These are phyloP conservation scores for Zophobas atratus DNA, from an alignment of 1,140 invertebrate species.

Conservation along the genomic window DNA sequence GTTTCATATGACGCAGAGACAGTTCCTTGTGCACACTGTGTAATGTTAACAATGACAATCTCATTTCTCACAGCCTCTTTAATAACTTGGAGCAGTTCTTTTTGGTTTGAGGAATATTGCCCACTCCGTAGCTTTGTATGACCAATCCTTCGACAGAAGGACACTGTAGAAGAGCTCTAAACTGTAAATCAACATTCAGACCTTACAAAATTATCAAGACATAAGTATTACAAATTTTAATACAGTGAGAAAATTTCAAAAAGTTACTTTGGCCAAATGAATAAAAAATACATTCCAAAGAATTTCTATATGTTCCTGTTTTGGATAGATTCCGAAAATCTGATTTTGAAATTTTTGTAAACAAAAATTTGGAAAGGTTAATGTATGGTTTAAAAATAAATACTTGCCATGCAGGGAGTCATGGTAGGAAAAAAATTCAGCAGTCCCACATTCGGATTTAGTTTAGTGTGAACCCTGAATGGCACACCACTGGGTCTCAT, in stretches of 20 bases:
- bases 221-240: too few species aligned
- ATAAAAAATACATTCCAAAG: too few species aligned
- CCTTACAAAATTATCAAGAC: too few species aligned
- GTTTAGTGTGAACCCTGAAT: slow-evolving; percentile 38
- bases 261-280: too few species aligned
- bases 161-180: slow-evolving; percentile 83
- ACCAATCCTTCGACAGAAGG: slow-evolving; percentile 84
- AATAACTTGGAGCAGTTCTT: slow-evolving; percentile 85
- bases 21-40: slow-evolving; percentile 88
- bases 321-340: too few species aligned
- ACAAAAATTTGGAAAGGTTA: too few species aligned
- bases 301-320: too few species aligned
- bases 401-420: slow-evolving; percentile 55
- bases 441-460: slow-evolving; percentile 54
- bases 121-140: slow-evolving; percentile 92
- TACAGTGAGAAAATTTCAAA: too few species aligned
- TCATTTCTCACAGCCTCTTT: slow-evolving; percentile 81
- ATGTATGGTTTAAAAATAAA: not conserved
- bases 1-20: slow-evolving; percentile 87
- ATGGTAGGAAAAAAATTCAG: slow-evolving; percentile 56
- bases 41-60: slow-evolving; percentile 93
- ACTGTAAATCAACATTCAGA: slow-evolving; percentile 63
- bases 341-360: too few species aligned
- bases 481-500: slow-evolving; percentile 2
- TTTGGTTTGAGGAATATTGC: slow-evolving; percentile 88